Evolutionary conservation across 2,888 invertebrate species (phyloP), one percentile per base, ranked within the genome.

Genomic region (Saturnia japonica): DNA sequence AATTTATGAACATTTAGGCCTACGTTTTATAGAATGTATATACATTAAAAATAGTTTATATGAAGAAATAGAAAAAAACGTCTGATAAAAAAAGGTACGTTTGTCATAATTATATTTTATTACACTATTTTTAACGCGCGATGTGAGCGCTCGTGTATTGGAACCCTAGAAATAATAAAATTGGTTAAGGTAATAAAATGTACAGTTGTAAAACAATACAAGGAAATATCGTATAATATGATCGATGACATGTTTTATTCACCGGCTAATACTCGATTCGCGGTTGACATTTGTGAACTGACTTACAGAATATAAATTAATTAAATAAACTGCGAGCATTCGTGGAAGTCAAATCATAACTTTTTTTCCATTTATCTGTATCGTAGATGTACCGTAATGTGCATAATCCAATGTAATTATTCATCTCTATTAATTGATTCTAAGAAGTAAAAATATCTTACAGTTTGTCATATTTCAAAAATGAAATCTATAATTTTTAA

Each of bases 211-310:
- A 60, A 60, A 3, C 4, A 60, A 25, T 14, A 14, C 14, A 28
- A 28, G 57, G 57, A 60, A 60, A 14, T 28, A 54, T 22, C 54
- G 51, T 57, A 60, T n/a, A n/a, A n/a, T 60, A 28, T 60, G 14
- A 16, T 28, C 57, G 57, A 25, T 28, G 16, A 25, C 14, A 25
- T 60, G 14, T 28, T 28, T 60, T 60, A 25, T 25, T 80, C 81
- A 81, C 82, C 79, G 80, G 70, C 77, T 77, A 75, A 78, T 79
- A 77, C 78, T 77, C 74, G 72, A 72, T 74, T 78, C 77, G 73
- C 74, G 71, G 74, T 71, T 69, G 67, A 73, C 62, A 74, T 72
- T 67, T 80, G 81, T 82, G 84, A 72, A 34, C 72, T 72, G 83
- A 82, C 82, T 85, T 71, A 70, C 68, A 76, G 14, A 83, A 76